Conservation (phyloP, 2,888 invertebrate genomes). For the Scaptomyza tumidula region DNA sequence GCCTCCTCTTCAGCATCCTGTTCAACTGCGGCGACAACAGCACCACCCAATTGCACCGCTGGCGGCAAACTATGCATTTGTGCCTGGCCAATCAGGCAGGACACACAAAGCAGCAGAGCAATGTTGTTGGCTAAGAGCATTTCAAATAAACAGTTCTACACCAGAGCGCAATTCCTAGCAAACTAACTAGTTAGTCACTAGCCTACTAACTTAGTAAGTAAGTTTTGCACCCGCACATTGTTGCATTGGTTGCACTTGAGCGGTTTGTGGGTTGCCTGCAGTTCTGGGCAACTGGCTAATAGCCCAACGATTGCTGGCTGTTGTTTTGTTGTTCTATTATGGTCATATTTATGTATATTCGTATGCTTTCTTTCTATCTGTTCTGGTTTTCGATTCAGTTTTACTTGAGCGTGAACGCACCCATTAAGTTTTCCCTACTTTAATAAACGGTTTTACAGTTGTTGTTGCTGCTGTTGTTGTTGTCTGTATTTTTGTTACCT, state of each 20-base stretch:
- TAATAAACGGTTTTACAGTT: constrained; percentile 70
- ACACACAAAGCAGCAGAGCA: constrained; percentile 20
- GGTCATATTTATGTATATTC: constrained; percentile 22
- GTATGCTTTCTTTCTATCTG: constrained; percentile 55
- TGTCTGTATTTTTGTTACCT: not conserved
- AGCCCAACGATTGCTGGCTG: constrained; percentile 31
- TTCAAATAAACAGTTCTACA: constrained; percentile 47
- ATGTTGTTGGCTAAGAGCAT: constrained; percentile 37
- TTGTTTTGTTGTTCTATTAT: constrained; percentile 48
- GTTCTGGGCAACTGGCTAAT: constrained; percentile 48
- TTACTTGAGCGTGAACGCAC: constrained; percentile 77
- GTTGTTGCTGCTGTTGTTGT: constrained; percentile 31
- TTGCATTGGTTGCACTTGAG: constrained; percentile 64
- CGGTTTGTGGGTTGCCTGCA: constrained; percentile 44
- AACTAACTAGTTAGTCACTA: constrained; percentile 24
- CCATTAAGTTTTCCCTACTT: constrained; percentile 72
- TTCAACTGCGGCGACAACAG: constrained; percentile 70
- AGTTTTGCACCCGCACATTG: constrained; percentile 33
- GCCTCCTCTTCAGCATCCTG: constrained; percentile 54
- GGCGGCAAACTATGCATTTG: constrained; percentile 43
- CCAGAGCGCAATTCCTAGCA: constrained; percentile 46
- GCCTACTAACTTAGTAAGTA: constrained; percentile 22
- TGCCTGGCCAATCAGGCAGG: constrained; percentile 36
- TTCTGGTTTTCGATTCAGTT: constrained; percentile 68
- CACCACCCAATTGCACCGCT: constrained; percentile 60